Evolutionary conservation across 1,140 invertebrate genomes (phyloP).

Genomic region (Drosophila murphyi): DNA sequence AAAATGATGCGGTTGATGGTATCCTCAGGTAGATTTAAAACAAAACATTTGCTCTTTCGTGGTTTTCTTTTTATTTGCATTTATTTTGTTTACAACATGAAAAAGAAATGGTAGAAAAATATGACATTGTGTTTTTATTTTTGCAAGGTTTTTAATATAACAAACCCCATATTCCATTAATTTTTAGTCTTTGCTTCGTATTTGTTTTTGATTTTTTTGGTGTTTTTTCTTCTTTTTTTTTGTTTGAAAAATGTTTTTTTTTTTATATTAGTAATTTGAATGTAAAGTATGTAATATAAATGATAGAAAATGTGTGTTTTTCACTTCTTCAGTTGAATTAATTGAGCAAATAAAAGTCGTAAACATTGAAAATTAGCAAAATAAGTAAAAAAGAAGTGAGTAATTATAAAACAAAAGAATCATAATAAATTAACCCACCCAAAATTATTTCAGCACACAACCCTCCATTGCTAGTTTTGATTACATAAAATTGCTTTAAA

Average conservation of each 20-base stretch:
- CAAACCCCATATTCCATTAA: constrained; percentile 67
- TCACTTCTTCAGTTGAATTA: constrained; percentile 28
- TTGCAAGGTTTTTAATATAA: constrained; percentile 40
- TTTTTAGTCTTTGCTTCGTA: constrained; percentile 71
- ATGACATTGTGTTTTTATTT: constrained; percentile 58
- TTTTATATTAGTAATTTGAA: constrained; percentile 30
- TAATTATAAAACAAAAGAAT: constrained; percentile 45
- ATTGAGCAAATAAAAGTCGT: constrained; percentile 45
- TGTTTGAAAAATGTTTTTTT: constrained; percentile 20
- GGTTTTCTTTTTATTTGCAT: constrained; percentile 19
- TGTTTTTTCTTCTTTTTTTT: constrained; percentile 20
- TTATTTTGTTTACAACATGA: constrained; percentile 73
- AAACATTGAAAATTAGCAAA: constrained; percentile 21
- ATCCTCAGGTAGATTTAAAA: constrained; percentile 20
- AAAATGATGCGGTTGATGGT: not conserved
- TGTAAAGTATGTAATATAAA: constrained; percentile 36
- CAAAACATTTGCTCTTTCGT: constrained; percentile 38
- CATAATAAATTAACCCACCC: constrained; percentile 41
- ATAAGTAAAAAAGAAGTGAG: constrained; percentile 27
- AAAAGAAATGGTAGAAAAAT: constrained; percentile 82
- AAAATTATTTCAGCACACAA: constrained; percentile 24
- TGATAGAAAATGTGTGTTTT: constrained; percentile 14
- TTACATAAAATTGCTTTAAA: constrained; percentile 60
- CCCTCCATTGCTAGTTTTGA: constrained; percentile 32
- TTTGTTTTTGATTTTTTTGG: constrained; percentile 28